A percentile compares a stretch with the other conserved stretches of the same genome.
Conservation (phyloP, 2,113 vertebrate genomes). For the Grantiella picta region DNA sequence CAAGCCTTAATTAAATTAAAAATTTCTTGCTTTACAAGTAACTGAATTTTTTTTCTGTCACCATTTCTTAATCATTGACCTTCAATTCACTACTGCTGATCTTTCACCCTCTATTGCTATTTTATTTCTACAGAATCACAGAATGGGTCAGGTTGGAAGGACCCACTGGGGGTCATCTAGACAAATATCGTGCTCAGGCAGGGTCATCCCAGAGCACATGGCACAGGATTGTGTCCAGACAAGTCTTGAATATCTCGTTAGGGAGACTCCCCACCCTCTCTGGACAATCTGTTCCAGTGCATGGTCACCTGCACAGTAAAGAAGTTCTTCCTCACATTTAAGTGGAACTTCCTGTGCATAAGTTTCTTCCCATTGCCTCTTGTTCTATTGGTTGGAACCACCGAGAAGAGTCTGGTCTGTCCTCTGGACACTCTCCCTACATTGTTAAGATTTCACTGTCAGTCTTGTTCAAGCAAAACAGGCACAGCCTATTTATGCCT, state of each 20-base stretch:
- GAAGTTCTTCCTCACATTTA: neutral
- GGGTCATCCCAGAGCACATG: neutral
- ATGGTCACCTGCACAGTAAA: neutral
- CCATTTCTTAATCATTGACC: neutral
- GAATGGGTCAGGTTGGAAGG: neutral
- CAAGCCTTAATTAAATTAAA: neutral
- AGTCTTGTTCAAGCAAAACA: neutral
- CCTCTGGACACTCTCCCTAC: neutral
- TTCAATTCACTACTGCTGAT: neutral
- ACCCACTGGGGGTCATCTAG: neutral
- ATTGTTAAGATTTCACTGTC: neutral
- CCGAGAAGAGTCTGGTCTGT: neutral
- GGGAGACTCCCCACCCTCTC: neutral
- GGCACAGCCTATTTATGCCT: neutral
- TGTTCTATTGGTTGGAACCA: neutral
- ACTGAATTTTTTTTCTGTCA: neutral
- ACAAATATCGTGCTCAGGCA: neutral
- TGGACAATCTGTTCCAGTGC: neutral
- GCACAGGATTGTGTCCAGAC: neutral
- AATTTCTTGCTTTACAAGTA: neutral
- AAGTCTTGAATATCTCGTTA: neutral
- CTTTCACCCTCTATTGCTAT: neutral
- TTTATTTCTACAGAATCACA: neutral
- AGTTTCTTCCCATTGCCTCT: neutral
- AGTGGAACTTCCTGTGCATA: neutral